Evolutionary conservation across 2,888 invertebrate species (phyloP).

Genomic region (Pammene aurita): DNA sequence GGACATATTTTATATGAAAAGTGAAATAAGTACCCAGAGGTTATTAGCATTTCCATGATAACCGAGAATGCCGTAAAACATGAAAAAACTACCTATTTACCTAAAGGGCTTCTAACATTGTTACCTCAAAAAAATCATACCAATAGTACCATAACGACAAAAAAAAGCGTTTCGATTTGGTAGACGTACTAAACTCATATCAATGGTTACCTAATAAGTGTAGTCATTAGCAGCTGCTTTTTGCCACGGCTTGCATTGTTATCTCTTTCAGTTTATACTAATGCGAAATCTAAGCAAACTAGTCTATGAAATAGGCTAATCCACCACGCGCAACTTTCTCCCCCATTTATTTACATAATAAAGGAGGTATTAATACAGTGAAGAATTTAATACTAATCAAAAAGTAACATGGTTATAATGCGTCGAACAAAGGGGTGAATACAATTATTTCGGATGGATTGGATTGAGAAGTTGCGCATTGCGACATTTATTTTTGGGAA

Average conservation of each 20-base stretch:
- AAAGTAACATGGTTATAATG: slow-evolving; percentile 35
- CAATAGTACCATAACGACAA: too few relatives aligned
- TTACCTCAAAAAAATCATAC: too few relatives aligned
- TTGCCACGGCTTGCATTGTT: background rate
- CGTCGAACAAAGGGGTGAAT: slow-evolving; percentile 25
- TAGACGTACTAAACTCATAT: too few relatives aligned
- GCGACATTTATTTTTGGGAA: background rate
- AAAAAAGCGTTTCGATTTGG: too few relatives aligned
- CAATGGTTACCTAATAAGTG: too few relatives aligned
- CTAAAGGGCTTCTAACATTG: too few relatives aligned
- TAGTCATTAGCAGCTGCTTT: too few relatives aligned
- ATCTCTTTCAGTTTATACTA: background rate
- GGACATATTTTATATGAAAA: too few relatives aligned
- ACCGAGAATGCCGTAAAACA: too few relatives aligned
- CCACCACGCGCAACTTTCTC: slow-evolving; percentile 45
- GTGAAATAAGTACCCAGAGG: too few relatives aligned
- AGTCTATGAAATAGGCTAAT: slow-evolving; percentile 48
- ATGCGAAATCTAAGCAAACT: background rate
- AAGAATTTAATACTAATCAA: slow-evolving; percentile 40
- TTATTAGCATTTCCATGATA: too few relatives aligned
- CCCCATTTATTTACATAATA: slow-evolving; percentile 41
- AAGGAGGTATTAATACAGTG: slow-evolving; percentile 40
- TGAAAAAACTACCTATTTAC: too few relatives aligned
- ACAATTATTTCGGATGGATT: slow-evolving; percentile 15
- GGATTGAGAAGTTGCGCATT: slow-evolving; percentile 1